A percentile compares a stretch with the other conserved stretches of the same genome.
These are phyloP conservation scores for Streblospio benedicti DNA, from an alignment of 1,140 invertebrate genomes.

Conservation along the genomic window DNA sequence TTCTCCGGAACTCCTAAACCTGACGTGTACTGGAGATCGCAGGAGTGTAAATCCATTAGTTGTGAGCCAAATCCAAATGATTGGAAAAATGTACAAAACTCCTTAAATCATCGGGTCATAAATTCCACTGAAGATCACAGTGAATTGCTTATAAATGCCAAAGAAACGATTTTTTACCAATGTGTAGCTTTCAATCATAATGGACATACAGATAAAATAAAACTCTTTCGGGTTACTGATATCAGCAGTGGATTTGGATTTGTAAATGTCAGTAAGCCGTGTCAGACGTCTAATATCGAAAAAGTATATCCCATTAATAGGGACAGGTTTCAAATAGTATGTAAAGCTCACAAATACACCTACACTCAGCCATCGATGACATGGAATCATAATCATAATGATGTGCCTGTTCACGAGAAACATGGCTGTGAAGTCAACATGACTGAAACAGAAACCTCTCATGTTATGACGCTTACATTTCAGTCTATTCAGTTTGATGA, in stretches of 20 bases:
- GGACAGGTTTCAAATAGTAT: neutral
- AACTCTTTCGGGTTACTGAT: slow-evolving; percentile 8
- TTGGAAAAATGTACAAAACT: slow-evolving; percentile 1
- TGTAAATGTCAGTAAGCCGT: neutral
- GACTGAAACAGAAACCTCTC: neutral
- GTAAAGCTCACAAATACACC: neutral
- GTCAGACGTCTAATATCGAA: neutral
- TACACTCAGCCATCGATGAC: too few relatives aligned
- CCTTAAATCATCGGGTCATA: neutral
- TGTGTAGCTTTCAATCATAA: slow-evolving; percentile 2
- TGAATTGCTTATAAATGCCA: neutral
- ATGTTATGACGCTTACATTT: neutral
- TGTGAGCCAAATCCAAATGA: neutral
- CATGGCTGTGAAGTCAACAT: neutral
- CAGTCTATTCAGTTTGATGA: neutral
- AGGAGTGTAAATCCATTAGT: neutral
- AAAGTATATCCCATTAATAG: neutral
- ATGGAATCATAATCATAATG: too few relatives aligned
- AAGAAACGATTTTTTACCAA: slow-evolving; percentile 5
- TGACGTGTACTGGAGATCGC: slow-evolving; percentile 8
- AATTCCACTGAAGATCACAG: neutral
- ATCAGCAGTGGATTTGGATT: neutral
- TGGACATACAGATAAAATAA: neutral
- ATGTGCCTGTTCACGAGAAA: neutral
- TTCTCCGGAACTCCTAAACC: neutral